These are phyloP conservation scores for Cenopis cana DNA, from an alignment of 2,888 invertebrate genomes.

Conservation along the genomic window DNA sequence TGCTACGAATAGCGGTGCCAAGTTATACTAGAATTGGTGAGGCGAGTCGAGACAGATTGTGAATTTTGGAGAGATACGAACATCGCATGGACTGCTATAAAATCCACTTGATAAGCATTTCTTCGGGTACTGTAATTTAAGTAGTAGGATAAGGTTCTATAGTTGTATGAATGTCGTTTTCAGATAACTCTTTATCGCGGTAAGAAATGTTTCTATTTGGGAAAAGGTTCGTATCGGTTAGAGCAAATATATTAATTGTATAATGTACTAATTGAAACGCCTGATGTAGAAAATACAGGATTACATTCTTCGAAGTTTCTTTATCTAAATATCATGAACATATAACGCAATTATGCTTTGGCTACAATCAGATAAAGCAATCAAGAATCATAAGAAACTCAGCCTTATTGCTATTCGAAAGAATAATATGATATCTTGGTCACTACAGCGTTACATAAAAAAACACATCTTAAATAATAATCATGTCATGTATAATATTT, in stretches of 20 bases:
- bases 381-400: no score
- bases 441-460: no score
- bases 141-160: not conserved
- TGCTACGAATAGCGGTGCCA: not conserved
- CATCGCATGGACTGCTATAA: slow-evolving; percentile 30
- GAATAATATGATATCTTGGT: no score
- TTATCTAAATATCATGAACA: no score
- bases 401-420: no score
- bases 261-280: no score
- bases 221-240: not conserved
- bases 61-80: slow-evolving; percentile 14
- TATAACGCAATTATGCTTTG: no score
- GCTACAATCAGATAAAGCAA: no score
- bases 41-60: not conserved
- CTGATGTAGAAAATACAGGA: no score
- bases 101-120: slow-evolving; percentile 20
- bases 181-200: slow-evolving; percentile 1
- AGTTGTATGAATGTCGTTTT: not conserved
- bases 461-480: no score
- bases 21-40: not conserved
- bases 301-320: no score
- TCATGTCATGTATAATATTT: no score
- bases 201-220: not conserved
- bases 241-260: not conserved
- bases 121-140: slow-evolving; percentile 15